Base-by-base conservation (phyloP, 2,888 invertebrate species). In the Ormyrus rosae region DNA sequence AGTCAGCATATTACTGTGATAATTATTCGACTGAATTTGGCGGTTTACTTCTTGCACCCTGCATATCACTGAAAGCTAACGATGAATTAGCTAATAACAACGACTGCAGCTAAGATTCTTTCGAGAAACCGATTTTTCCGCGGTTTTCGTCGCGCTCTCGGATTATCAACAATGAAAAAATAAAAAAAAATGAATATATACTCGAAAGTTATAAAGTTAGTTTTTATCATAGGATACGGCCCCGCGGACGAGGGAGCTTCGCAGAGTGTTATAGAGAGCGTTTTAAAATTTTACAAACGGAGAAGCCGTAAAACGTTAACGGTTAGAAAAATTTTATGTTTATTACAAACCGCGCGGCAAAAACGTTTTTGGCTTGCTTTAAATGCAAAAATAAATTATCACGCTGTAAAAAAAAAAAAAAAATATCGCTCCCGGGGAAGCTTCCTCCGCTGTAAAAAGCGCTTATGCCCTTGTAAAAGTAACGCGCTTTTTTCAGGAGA, bases 311-410 rank as follows among this genome's bases (percentile, higher is more conserved):
- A 70, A 48, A 11, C 48, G 60, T 50, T 70, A 19, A 70, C 48
- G 50, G 13, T 60, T 48, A 48, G 50, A 58, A 70, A 46, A 48
- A 19, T 64, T 64, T 58, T 70, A 70, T 50, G 48, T 70, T 70
- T 50, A 60, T 60, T 50, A 70, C 60, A 50, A 64, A 64, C 7
- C 11, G 10, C 11, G 10, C 34, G 34, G 34, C n/a, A 64, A 64
- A 34, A 64, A 60, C 6, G 5, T 19, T 48, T 48, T 8, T 19
- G 50, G 7, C 60, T 58, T 19, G 45, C 19, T 55, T 58, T 48
- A 19, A 70, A 50, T 53, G 60, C 58, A 50, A 70, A 70, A 48
- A 70, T 13, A 58, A 56, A 46, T 56, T 69, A 58, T 45, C 19
- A 55, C 53, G 11, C 11, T 9, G 6, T 9, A 11, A 55, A 68